Evolutionary conservation across 2,888 invertebrate species (phyloP), one percentile per base, ranked within the genome.

Genomic region (Endotricha flammealis): DNA sequence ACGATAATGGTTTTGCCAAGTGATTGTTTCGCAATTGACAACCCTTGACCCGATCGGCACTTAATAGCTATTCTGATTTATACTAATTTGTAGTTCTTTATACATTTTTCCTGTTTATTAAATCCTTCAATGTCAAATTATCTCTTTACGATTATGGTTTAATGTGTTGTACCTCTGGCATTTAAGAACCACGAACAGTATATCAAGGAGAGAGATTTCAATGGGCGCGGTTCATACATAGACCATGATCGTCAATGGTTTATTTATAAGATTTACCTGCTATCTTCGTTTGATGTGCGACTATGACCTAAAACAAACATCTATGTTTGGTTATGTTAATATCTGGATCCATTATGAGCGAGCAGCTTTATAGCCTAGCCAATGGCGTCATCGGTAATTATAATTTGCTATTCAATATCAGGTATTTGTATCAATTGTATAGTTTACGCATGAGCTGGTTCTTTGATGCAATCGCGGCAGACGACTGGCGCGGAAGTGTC

Each of bases 11-110:
- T 43, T 49, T 45, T 31, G 32, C 24, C 58, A 57, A 58, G 60
- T 51, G 33, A 50, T 56, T 56, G 53, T 57, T 53, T 53, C 41
- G 50, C 45, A 52, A 53, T 48, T 28, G 31, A 38, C 44, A 48
- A 53, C 60, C 57, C 58, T 65, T 64, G 55, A 59, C 57, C 51
- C 49, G 53, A 53, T 56, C 42, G 36, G 50, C 42, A 48, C 44
- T 50, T n/a, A n/a, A n/a, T n/a, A n/a, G n/a, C n/a, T n/a, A 16
- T 16, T 16, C 16, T 16, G 16, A 6, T 16, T n/a, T n/a, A n/a
- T n/a, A n/a, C n/a, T n/a, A n/a, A n/a, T n/a, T n/a, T n/a, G n/a
- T n/a, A n/a, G n/a, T n/a, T n/a, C n/a, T n/a, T n/a, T n/a, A n/a
- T n/a, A n/a, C n/a, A n/a, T n/a, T n/a, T 50, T 46, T 54, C 55